Evolutionary conservation across 2,797 vertebrate species (phyloP).

Genomic region (Psittacula echo): DNA sequence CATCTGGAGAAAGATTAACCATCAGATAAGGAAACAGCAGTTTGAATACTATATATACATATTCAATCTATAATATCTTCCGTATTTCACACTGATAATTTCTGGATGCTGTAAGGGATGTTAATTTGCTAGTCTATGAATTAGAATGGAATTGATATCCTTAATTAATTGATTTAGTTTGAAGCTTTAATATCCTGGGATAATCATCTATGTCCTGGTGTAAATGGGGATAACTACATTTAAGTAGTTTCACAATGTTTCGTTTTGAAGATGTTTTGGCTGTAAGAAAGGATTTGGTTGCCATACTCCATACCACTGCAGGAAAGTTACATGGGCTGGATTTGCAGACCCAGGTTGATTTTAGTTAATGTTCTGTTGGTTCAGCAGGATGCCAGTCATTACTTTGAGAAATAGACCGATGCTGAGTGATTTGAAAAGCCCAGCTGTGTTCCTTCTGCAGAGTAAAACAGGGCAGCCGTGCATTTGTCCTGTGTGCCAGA

Average conservation of each 20-base stretch:
- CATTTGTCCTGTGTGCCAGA: accelerated
- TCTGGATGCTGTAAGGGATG: not conserved
- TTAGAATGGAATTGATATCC: not conserved
- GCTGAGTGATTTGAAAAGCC: not conserved
- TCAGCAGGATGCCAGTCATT: not conserved
- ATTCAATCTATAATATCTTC: not conserved
- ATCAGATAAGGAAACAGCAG: not conserved
- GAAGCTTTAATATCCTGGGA: not conserved
- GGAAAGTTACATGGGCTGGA: not conserved
- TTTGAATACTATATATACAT: not conserved
- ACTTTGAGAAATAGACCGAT: not conserved
- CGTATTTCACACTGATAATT: conserved; percentile 7
- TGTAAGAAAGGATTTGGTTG: not conserved
- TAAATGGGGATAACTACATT: not conserved
- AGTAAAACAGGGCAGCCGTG: not conserved
- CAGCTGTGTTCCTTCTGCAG: accelerated
- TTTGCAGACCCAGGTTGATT: not conserved
- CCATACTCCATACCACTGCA: not conserved
- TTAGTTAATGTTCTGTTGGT: not conserved
- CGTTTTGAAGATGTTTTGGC: not conserved
- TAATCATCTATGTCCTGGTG: not conserved
- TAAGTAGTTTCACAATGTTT: not conserved
- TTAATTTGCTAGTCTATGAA: not conserved
- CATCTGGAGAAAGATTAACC: not conserved
- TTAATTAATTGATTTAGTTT: conserved; percentile 6